Evolutionary conservation across 2,113 vertebrate species (phyloP).

Genomic region (Passer domesticus): DNA sequence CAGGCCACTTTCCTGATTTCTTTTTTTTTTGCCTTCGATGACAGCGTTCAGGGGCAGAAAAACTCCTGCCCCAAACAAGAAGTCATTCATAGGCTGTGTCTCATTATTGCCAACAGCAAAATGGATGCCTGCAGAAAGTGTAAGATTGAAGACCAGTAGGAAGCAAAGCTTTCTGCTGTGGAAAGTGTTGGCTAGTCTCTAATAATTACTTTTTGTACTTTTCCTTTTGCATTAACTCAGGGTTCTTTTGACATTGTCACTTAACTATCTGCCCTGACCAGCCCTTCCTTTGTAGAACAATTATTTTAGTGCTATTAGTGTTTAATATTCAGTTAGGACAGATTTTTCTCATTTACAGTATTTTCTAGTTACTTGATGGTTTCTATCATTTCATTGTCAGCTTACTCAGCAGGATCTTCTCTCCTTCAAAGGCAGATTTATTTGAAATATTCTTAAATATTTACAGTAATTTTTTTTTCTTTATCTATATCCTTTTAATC

Average conservation of each 20-base stretch:
- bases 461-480: not conserved
- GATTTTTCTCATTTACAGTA: not conserved
- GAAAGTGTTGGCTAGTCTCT: not conserved
- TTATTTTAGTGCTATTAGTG: not conserved
- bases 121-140: not conserved
- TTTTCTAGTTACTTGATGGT: not conserved
- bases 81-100: not conserved
- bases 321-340: not conserved
- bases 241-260: not conserved
- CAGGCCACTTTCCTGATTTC: accelerated
- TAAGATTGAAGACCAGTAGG: not conserved
- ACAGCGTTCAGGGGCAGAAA: not conserved
- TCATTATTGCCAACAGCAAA: not conserved
- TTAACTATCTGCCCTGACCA: not conserved
- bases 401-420: not conserved
- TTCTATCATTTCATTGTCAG: not conserved
- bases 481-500: not conserved
- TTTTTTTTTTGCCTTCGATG: accelerated
- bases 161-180: not conserved
- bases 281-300: not conserved
- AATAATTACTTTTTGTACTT: not conserved
- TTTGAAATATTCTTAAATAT: not conserved
- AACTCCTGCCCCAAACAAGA: not conserved
- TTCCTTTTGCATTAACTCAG: not conserved
- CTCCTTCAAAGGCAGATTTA: not conserved